Percentiles rank a stretch among this genome's conserved stretches.
Conservation (phyloP, 92 coral and sea anemone genomes). For the Siderastrea siderea region DNA sequence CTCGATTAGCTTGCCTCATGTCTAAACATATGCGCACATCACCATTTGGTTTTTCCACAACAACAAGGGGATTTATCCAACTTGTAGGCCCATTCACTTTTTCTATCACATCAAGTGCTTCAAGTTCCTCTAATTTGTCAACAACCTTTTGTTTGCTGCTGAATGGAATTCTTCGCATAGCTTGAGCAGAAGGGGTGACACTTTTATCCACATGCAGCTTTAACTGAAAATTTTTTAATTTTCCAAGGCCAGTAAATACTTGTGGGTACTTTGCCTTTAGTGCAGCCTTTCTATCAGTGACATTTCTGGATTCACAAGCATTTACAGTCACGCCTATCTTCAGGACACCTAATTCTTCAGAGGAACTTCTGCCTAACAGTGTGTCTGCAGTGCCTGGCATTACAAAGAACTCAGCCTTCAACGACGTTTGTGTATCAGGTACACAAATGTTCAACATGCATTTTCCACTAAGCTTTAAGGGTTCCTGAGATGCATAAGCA, state of each 20-base stretch:
- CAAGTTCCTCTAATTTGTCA: conserved; percentile 63
- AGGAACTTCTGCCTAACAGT: conserved; percentile 35
- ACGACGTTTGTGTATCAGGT: conserved; percentile 20
- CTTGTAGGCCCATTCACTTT: conserved; percentile 51
- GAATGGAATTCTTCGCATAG: conserved; percentile 52
- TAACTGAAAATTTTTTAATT: conserved; percentile 33
- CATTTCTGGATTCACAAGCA: not conserved
- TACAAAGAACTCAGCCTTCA: conserved; percentile 38
- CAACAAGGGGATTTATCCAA: conserved; percentile 74
- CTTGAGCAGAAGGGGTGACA: conserved; percentile 53
- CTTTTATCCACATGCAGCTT: conserved; percentile 41
- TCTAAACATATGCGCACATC: conserved; percentile 73
- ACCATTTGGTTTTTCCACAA: conserved; percentile 68
- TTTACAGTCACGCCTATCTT: conserved; percentile 37
- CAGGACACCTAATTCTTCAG: conserved; percentile 37
- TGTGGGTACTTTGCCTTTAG: conserved; percentile 56
- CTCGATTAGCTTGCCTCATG: conserved; percentile 82
- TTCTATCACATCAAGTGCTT: conserved; percentile 64
- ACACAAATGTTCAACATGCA: conserved; percentile 23
- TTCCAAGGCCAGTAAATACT: conserved; percentile 58
- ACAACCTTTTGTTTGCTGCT: conserved; percentile 52
- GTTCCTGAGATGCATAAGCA: conserved; percentile 46
- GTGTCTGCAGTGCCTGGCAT: conserved; percentile 41
- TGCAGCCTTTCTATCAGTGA: conserved; percentile 41
- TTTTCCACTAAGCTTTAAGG: conserved; percentile 36